phyloP scores from a whole-genome alignment of 2,888 invertebrate genomes.

The Drosophila bunnanda region DNA sequence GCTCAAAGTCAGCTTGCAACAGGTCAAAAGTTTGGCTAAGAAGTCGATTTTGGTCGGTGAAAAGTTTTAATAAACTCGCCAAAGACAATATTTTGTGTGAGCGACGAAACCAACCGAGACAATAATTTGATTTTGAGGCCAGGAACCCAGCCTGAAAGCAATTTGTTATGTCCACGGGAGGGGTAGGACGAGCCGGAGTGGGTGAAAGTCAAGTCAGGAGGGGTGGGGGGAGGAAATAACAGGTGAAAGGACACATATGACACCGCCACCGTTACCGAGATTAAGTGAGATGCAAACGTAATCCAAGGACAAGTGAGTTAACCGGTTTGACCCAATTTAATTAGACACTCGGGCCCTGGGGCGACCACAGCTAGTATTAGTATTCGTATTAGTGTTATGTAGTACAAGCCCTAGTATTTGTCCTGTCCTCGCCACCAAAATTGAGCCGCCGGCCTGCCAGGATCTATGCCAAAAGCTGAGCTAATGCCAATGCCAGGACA shows the following conservation, averaged over 20 bases:
- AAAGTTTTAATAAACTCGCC: conserved; percentile 73
- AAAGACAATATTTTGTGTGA: conserved; percentile 66
- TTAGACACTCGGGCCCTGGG: conserved; percentile 54
- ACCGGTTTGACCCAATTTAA: conserved; percentile 78
- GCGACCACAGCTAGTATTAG: conserved; percentile 17
- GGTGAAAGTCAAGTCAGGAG: background rate
- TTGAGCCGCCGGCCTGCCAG: conserved; percentile 33
- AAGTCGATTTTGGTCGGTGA: conserved; percentile 43
- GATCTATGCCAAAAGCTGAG: conserved; percentile 39
- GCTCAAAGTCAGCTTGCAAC: conserved; percentile 53
- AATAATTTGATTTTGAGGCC: conserved; percentile 70
- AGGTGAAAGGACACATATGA: conserved; percentile 17
- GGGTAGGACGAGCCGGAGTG: background rate
- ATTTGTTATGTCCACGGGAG: conserved; percentile 58
- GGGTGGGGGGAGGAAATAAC: background rate
- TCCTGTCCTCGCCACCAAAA: conserved; percentile 46
- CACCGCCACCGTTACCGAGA: conserved; percentile 43
- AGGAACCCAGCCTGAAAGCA: conserved; percentile 53
- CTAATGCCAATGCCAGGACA: conserved; percentile 60
- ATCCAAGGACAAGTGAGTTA: conserved; percentile 77
- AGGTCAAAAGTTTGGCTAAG: conserved; percentile 67
- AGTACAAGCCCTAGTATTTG: conserved; percentile 35
- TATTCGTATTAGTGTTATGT: conserved; percentile 33
- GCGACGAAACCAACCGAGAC: conserved; percentile 37
- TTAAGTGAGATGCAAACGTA: conserved; percentile 74